These are phyloP conservation scores for Rhineura floridana DNA, from an alignment of 2,113 vertebrate species.

Conservation along the genomic window DNA sequence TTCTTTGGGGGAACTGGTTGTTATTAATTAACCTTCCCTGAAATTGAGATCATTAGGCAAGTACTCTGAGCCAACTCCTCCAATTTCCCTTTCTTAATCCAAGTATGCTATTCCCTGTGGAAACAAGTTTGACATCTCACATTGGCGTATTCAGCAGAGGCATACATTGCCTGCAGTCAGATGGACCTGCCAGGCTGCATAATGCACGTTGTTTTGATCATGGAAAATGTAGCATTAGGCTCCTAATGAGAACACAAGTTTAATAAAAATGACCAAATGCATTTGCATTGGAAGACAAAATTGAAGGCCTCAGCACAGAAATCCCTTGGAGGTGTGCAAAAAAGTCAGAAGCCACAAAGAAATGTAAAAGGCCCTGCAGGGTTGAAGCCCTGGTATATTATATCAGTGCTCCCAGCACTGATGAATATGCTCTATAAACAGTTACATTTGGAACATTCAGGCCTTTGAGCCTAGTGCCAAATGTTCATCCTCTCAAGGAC, in stretches of 20 bases:
- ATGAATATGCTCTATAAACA: background rate
- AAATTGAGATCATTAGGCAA: constrained; percentile 5
- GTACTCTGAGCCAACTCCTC: background rate
- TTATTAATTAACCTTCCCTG: background rate
- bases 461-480: background rate
- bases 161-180: background rate
- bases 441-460: background rate
- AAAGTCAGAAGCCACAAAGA: background rate
- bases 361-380: background rate
- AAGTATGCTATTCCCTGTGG: background rate
- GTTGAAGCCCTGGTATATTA: rapidly evolving
- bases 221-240: background rate
- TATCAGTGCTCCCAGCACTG: too few species aligned
- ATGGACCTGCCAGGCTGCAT: background rate
- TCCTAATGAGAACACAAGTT: constrained; percentile 4
- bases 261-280: background rate
- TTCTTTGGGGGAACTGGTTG: background rate
- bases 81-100: background rate
- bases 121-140: background rate
- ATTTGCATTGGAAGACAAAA: background rate
- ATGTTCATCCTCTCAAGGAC: constrained; percentile 7
- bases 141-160: background rate
- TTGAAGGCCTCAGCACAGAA: background rate
- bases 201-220: background rate
- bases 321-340: too few species aligned